Percentiles rank a stretch among this genome's conserved stretches.
Evolutionary conservation across 2,113 vertebrate species (phyloP).

Genomic region (Platichthys flesus): DNA sequence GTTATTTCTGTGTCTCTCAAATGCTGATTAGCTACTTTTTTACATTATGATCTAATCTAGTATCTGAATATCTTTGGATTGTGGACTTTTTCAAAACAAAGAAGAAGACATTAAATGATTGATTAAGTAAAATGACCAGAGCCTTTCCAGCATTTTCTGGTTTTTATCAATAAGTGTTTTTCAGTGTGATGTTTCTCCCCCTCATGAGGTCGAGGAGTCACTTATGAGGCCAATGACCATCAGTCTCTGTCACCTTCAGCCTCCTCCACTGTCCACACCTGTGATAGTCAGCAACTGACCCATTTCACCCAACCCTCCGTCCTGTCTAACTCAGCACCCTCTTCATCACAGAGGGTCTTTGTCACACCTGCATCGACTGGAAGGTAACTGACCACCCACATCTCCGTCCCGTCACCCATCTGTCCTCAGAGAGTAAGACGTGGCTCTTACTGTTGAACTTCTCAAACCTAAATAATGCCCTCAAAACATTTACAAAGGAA

Average conservation of each 20-base stretch:
- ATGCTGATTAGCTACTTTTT: too few relatives aligned
- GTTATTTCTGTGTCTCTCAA: too few relatives aligned
- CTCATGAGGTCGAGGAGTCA: not conserved
- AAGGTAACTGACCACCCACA: slow-evolving; percentile 66
- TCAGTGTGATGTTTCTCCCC: not conserved
- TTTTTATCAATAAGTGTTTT: not conserved
- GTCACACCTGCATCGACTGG: slow-evolving; percentile 55
- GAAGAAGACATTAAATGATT: not conserved
- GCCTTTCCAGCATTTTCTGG: too few relatives aligned
- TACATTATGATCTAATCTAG: too few relatives aligned
- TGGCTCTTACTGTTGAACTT: slow-evolving; percentile 34
- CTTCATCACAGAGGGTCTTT: slow-evolving; percentile 65
- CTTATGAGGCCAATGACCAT: slow-evolving; percentile 22
- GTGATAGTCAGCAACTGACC: slow-evolving; percentile 68
- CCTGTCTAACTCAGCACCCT: slow-evolving; percentile 74
- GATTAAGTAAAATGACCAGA: too few relatives aligned
- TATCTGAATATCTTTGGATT: too few relatives aligned
- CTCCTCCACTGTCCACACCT: slow-evolving; percentile 71
- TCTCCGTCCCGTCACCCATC: slow-evolving; percentile 20
- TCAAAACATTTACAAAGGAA: slow-evolving; percentile 56
- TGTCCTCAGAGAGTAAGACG: slow-evolving; percentile 5
- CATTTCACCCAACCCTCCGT: slow-evolving; percentile 54
- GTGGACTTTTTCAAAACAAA: not conserved
- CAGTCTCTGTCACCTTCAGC: slow-evolving; percentile 62
- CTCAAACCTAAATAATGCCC: slow-evolving; percentile 46